A percentile compares a stretch with the other conserved stretches of the same genome.
phyloP scores from a whole-genome alignment of 2,888 invertebrate genomes.

The Drosophila algonquin region DNA sequence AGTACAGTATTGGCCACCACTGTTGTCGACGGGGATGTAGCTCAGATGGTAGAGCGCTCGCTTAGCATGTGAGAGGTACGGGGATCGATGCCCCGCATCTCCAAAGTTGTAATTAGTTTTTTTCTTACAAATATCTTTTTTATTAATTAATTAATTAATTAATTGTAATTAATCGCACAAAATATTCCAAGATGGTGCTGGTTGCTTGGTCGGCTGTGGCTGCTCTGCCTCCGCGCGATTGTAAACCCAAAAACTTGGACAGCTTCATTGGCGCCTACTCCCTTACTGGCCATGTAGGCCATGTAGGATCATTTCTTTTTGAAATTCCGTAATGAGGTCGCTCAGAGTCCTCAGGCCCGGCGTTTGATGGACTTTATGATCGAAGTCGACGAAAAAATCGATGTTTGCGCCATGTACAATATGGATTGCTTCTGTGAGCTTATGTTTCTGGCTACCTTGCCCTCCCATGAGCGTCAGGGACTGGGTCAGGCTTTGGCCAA shows the following conservation, averaged over 20 bases:
- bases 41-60: slow-evolving; percentile 85
- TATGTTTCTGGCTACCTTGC: slow-evolving; percentile 87
- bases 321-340: slow-evolving; percentile 83
- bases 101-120: slow-evolving; percentile 51
- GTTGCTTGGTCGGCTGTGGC: no score
- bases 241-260: no score
- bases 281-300: no score
- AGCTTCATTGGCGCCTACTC: no score
- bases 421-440: slow-evolving; percentile 88
- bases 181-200: no score
- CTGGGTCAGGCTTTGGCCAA: slow-evolving; percentile 85
- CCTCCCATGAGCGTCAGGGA: slow-evolving; percentile 85
- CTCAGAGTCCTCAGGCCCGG: slow-evolving; percentile 86
- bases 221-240: no score
- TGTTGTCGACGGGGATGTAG: slow-evolving; percentile 67
- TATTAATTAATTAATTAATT: no score
- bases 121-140: no score
- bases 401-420: slow-evolving; percentile 87
- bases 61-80: slow-evolving; percentile 84
- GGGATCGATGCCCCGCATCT: slow-evolving; percentile 84
- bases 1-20: accelerated
- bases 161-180: no score
- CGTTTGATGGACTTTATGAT: slow-evolving; percentile 88
- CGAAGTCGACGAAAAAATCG: slow-evolving; percentile 86
- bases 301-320: slow-evolving; percentile 78